A percentile compares a stretch with the other conserved stretches of the same genome.
Conservation (phyloP, 2,113 vertebrate genomes). For the Nymphicus hollandicus region DNA sequence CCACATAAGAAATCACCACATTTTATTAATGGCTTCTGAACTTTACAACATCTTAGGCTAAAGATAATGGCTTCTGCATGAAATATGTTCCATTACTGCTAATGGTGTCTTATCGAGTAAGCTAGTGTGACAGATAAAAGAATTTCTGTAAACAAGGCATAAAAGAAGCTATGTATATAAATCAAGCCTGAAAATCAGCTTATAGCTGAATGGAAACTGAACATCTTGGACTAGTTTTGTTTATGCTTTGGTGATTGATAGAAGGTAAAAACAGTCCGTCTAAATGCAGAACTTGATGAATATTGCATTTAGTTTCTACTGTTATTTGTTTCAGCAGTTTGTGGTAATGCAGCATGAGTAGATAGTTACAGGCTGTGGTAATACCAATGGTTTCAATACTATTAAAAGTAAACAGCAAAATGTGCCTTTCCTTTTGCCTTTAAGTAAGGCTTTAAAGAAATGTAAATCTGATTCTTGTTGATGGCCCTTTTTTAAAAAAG, state of each 20-base stretch:
- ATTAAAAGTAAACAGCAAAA: neutral
- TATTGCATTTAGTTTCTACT: neutral
- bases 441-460: neutral
- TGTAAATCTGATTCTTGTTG: neutral
- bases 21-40: conserved; percentile 63
- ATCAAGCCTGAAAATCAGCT: neutral
- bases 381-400: neutral
- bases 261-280: neutral
- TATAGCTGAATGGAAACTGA: neutral
- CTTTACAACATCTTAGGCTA: conserved; percentile 38
- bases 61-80: conserved; percentile 16
- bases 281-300: neutral
- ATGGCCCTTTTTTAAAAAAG: neutral
- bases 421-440: neutral
- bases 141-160: conserved; percentile 7
- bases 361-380: neutral
- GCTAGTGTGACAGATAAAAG: neutral
- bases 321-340: neutral
- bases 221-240: neutral
- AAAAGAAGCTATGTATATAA: neutral
- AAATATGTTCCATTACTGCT: neutral
- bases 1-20: neutral
- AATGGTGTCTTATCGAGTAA: neutral
- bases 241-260: neutral
- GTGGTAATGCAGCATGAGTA: neutral